A percentile compares a stretch with the other conserved stretches of the same genome.
Conservation (phyloP, 2,113 vertebrate genomes). For the Phoxinus phoxinus region DNA sequence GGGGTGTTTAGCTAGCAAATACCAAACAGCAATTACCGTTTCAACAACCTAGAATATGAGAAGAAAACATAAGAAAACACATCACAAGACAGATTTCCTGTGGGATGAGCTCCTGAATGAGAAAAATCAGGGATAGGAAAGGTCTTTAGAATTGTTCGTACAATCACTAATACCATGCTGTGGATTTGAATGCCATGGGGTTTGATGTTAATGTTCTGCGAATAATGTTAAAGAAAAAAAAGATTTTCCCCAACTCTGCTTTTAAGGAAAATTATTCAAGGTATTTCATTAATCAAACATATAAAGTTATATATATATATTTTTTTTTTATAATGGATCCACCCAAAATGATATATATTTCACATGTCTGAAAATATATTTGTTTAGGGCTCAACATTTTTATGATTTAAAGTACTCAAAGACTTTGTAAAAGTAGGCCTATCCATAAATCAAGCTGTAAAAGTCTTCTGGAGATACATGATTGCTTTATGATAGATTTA, state of each 20-base stretch:
- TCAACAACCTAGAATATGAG: not conserved
- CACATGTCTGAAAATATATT: not conserved
- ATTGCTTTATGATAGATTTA: too few species aligned
- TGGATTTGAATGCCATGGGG: not conserved
- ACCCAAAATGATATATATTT: not conserved
- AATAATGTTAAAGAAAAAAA: not conserved
- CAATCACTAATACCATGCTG: not conserved
- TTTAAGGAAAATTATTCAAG: not conserved
- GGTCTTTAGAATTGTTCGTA: not conserved
- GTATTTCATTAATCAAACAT: not conserved
- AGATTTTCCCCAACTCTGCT: not conserved
- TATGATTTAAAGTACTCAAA: too few species aligned
- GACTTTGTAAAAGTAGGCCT: too few species aligned
- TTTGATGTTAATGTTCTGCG: not conserved
- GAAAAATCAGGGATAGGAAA: not conserved
- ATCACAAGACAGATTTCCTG: not conserved
- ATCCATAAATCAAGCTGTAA: too few species aligned
- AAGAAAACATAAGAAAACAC: not conserved
- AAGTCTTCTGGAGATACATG: too few species aligned
- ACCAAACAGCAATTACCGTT: not conserved
- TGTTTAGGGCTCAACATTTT: too few species aligned
- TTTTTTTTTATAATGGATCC: not conserved
- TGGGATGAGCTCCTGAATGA: not conserved
- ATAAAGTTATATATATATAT: not conserved
- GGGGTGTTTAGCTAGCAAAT: not conserved